These are phyloP conservation scores for Vulpes lagopus DNA, from an alignment of 2,113 vertebrate species.

Conservation along the genomic window DNA sequence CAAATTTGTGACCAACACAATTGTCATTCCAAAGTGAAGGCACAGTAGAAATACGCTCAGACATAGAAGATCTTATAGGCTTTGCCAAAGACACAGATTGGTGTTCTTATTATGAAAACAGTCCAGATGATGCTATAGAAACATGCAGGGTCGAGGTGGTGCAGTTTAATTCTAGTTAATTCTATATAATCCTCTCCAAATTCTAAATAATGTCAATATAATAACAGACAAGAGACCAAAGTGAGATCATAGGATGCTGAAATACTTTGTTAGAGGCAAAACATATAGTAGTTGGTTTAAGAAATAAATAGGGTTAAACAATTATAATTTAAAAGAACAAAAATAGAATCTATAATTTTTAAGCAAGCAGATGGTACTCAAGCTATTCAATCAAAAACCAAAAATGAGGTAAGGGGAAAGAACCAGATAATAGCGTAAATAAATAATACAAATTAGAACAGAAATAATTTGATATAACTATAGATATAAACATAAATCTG, in stretches of 20 bases:
- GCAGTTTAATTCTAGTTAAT: background rate
- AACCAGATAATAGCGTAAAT: background rate
- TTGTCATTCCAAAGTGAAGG: background rate
- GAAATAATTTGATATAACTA: background rate
- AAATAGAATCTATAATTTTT: slow-evolving; percentile 37
- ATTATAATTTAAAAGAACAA: background rate
- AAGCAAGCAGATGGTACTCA: background rate
- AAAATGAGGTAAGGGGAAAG: background rate
- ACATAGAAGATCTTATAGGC: background rate
- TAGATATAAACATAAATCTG: background rate
- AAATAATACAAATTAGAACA: background rate
- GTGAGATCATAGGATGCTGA: background rate
- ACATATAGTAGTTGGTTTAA: background rate
- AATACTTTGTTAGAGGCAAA: background rate
- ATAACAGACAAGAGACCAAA: background rate
- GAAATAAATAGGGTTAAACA: background rate
- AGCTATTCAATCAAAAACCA: background rate
- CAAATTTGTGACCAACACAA: background rate
- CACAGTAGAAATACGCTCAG: background rate
- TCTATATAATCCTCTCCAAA: background rate
- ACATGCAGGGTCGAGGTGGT: background rate
- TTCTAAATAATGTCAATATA: background rate
- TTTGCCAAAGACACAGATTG: slow-evolving; percentile 1
- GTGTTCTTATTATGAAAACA: background rate
- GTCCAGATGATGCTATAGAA: background rate